These are phyloP conservation scores for Aegypius monachus DNA, from an alignment of 2,113 vertebrate species.

Conservation along the genomic window DNA sequence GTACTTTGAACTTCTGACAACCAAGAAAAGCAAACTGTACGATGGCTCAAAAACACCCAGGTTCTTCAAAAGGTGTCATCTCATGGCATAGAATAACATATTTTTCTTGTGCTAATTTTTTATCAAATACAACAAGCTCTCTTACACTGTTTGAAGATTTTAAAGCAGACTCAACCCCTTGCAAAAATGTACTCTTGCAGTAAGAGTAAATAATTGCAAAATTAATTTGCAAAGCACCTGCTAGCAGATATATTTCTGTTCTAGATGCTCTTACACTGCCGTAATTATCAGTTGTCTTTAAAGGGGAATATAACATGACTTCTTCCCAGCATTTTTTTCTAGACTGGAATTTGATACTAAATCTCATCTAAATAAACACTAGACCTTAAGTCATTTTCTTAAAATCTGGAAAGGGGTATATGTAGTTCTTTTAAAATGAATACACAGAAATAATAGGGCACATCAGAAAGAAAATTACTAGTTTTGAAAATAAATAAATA, in stretches of 20 bases:
- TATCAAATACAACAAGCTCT: not conserved
- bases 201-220: not conserved
- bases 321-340: not conserved
- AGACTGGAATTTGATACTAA: not conserved
- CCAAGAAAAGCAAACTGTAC: not conserved
- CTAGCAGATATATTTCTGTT: not conserved
- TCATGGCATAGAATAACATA: not conserved
- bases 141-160: not conserved
- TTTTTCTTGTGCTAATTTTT: not conserved
- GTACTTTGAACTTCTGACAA: not conserved
- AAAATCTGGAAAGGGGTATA: not conserved
- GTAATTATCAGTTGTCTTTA: not conserved
- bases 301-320: not conserved
- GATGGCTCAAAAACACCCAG: not conserved
- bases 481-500: not conserved
- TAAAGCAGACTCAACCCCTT: not conserved
- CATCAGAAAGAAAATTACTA: not conserved
- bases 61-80: not conserved
- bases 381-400: not conserved
- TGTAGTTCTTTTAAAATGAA: not conserved
- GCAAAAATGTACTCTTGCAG: not conserved
- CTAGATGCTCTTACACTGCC: not conserved
- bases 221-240: not conserved
- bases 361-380: not conserved
- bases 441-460: not conserved